Evolutionary conservation across 2,797 vertebrate species (phyloP).

Genomic region (Rhincodon typus): DNA sequence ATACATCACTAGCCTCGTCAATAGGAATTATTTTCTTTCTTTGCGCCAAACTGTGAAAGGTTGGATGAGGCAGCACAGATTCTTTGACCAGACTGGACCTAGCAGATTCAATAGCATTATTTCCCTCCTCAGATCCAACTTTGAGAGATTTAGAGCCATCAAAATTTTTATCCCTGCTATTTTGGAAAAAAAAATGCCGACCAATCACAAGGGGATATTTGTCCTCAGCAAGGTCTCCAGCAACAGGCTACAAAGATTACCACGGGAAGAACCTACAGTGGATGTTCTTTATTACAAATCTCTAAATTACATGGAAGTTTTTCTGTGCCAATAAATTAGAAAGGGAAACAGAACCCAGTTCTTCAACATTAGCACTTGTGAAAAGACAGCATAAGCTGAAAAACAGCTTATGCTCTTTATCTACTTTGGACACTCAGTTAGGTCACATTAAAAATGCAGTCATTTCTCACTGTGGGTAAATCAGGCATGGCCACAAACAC

Average conservation of each 20-base stretch:
- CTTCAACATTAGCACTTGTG: background rate
- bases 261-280: background rate
- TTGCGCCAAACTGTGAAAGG: background rate
- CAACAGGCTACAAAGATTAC: background rate
- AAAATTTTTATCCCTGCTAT: background rate
- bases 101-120: background rate
- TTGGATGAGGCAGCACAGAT: background rate
- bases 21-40: background rate
- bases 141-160: background rate
- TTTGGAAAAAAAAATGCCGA: background rate
- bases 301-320: constrained; percentile 1
- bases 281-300: background rate
- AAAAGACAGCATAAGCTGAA: background rate
- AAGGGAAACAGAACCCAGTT: background rate
- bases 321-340: background rate
- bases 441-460: background rate
- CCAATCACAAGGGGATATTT: background rate
- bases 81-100: background rate
- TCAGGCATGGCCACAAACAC: background rate
- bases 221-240: background rate
- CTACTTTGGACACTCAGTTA: constrained; percentile 1
- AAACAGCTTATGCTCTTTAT: background rate
- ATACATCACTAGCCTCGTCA: background rate
- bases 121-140: background rate
- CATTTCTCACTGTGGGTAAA: background rate